Percentiles rank a stretch among this genome's conserved stretches.
Evolutionary conservation across 1,140 invertebrate species (phyloP).

Genomic region (Anthonomus grandis): DNA sequence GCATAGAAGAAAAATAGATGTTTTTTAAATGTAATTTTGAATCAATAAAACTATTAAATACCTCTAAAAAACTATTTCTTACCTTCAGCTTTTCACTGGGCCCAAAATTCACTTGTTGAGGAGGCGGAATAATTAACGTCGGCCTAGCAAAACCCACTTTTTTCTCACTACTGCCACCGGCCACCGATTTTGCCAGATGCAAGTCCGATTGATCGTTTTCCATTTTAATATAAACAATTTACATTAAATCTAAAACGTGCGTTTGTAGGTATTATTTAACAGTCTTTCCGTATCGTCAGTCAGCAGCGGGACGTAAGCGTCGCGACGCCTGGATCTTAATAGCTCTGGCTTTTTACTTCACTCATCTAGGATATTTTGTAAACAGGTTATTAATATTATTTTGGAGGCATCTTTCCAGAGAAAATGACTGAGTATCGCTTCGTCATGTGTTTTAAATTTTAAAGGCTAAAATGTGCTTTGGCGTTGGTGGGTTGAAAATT

Average conservation of each 20-base stretch:
- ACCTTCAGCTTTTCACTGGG: no score
- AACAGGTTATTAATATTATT: constrained; percentile 17
- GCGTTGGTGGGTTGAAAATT: no score
- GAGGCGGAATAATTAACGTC: constrained; percentile 33
- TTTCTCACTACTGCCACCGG: constrained; percentile 14
- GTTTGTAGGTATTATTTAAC: constrained; percentile 2
- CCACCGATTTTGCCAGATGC: not conserved
- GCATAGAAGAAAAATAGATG: no score
- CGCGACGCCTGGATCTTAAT: constrained; percentile 6
- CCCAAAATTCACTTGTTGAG: no score
- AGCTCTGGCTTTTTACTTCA: constrained; percentile 4
- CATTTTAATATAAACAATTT: constrained; percentile 17
- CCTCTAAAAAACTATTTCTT: no score
- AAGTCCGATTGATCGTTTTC: constrained; percentile 5
- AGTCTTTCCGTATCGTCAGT: constrained; percentile 4
- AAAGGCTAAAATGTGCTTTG: no score
- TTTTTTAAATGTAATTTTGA: no score
- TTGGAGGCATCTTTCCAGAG: no score
- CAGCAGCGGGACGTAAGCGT: not conserved
- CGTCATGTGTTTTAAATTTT: no score
- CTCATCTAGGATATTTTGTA: constrained; percentile 11
- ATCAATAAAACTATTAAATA: no score
- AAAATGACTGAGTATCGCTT: no score
- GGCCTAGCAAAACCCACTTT: constrained; percentile 32
- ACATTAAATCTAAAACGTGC: not conserved